Percentiles rank a stretch among this genome's conserved stretches.
phyloP scores from a whole-genome alignment of 2,797 vertebrate species.

The Pipistrellus nathusii region DNA sequence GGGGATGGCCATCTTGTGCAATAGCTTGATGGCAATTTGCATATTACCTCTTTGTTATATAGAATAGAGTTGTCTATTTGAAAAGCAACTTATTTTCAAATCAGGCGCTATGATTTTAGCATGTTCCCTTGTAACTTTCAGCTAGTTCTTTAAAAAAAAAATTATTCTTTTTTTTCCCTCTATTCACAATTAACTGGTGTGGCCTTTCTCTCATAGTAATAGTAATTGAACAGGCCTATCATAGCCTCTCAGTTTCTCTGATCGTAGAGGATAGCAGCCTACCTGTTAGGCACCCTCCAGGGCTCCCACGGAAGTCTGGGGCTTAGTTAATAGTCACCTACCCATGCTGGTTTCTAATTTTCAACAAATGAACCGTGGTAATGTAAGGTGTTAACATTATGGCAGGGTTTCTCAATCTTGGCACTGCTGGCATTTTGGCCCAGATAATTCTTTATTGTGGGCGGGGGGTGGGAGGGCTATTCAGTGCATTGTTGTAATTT shows the following conservation, averaged over 20 bases:
- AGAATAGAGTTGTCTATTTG: not conserved
- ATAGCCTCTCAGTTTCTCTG: not conserved
- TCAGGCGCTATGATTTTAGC: not conserved
- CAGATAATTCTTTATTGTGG: not conserved
- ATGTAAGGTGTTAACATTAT: not conserved
- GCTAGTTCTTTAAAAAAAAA: not conserved
- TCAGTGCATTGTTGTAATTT: not conserved
- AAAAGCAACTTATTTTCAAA: slow-evolving; percentile 33
- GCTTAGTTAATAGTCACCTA: not conserved
- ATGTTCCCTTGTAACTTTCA: not conserved
- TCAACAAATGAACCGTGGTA: not conserved
- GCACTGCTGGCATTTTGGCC: not conserved
- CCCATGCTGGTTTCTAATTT: slow-evolving; percentile 42
- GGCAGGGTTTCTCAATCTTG: not conserved
- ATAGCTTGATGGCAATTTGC: too few relatives aligned
- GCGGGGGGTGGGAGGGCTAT: not conserved
- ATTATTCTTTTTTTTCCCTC: not conserved
- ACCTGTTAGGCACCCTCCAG: not conserved
- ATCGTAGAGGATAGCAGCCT: not conserved
- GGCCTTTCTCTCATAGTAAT: not conserved
- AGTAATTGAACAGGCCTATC: not conserved
- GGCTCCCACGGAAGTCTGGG: not conserved
- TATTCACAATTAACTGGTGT: not conserved
- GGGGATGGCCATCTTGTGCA: too few relatives aligned
- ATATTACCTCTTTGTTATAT: too few relatives aligned